These are phyloP conservation scores for Astur gentilis DNA, from an alignment of 2,113 vertebrate genomes.

Conservation along the genomic window DNA sequence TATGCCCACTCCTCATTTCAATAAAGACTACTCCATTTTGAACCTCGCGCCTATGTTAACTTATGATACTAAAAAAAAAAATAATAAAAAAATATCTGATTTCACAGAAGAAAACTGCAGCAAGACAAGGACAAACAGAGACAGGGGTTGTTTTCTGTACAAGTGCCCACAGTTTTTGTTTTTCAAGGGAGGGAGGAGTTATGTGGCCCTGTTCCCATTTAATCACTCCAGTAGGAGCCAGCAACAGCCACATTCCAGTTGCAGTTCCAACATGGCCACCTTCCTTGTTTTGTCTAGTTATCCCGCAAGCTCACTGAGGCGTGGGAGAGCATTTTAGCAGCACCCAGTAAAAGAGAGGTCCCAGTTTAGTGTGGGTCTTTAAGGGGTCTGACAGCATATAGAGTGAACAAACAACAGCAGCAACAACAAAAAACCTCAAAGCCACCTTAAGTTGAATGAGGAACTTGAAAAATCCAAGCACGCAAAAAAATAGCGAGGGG, in stretches of 20 bases:
- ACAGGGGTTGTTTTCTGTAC: slow-evolving; percentile 1
- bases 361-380: rapidly evolving
- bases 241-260: slow-evolving; percentile 6
- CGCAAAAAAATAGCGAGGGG: not conserved
- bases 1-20: not conserved
- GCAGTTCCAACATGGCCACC: not conserved
- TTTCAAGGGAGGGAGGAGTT: slow-evolving; percentile 38
- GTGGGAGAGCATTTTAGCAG: not conserved
- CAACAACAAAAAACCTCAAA: not conserved
- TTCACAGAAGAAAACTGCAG: not conserved
- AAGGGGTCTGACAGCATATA: rapidly evolving
- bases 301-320: not conserved
- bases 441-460: not conserved
- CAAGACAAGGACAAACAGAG: not conserved
- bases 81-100: not conserved
- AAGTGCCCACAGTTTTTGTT: slow-evolving; percentile 41
- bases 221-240: slow-evolving; percentile 39
- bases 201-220: slow-evolving; percentile 35
- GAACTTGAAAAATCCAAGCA: not conserved
- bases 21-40: not conserved
- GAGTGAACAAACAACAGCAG: not conserved
- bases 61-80: not conserved
- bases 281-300: slow-evolving; percentile 28
- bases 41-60: not conserved
- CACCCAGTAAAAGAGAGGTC: not conserved